These are phyloP conservation scores for Sinocyclocheilus anophthalmus DNA, from an alignment of 2,113 vertebrate species.

Conservation along the genomic window DNA sequence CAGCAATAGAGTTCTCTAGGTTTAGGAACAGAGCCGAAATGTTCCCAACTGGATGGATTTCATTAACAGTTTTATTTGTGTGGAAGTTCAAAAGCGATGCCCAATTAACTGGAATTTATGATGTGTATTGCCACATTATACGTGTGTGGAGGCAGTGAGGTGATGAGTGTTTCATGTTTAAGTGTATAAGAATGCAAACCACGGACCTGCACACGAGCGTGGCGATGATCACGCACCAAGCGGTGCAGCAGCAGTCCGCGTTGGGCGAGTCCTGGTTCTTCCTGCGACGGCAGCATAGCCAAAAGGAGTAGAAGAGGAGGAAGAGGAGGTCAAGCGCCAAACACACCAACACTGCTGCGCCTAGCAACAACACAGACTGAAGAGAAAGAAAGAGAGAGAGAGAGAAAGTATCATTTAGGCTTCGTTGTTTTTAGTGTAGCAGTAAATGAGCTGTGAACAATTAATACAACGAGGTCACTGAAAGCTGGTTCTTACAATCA, in stretches of 20 bases:
- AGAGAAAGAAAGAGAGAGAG: background rate
- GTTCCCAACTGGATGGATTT: background rate
- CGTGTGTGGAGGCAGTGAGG: background rate
- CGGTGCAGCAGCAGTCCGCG: constrained; percentile 94
- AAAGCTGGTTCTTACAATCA: background rate
- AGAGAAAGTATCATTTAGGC: background rate
- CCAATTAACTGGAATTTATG: background rate
- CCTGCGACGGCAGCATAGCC: constrained; percentile 89
- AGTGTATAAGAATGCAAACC: background rate
- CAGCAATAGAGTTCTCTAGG: background rate
- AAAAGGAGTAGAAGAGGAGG: constrained; percentile 94
- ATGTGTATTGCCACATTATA: background rate
- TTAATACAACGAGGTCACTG: background rate
- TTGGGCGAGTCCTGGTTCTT: constrained; percentile 84
- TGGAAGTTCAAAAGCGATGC: background rate
- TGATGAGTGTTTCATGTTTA: background rate
- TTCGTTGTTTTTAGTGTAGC: constrained; percentile 10
- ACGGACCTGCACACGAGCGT: constrained; percentile 95
- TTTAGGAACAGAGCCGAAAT: background rate
- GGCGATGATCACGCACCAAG: constrained; percentile 97
- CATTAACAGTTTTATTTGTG: background rate
- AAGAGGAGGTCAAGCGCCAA: constrained; percentile 93
- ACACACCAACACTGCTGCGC: constrained; percentile 87
- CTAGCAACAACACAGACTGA: constrained; percentile 90
- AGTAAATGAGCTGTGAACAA: background rate